Evolutionary conservation across 2,797 vertebrate genomes (phyloP), one percentile per base, ranked within the genome.

Genomic region (Bradypodion pumilum): DNA sequence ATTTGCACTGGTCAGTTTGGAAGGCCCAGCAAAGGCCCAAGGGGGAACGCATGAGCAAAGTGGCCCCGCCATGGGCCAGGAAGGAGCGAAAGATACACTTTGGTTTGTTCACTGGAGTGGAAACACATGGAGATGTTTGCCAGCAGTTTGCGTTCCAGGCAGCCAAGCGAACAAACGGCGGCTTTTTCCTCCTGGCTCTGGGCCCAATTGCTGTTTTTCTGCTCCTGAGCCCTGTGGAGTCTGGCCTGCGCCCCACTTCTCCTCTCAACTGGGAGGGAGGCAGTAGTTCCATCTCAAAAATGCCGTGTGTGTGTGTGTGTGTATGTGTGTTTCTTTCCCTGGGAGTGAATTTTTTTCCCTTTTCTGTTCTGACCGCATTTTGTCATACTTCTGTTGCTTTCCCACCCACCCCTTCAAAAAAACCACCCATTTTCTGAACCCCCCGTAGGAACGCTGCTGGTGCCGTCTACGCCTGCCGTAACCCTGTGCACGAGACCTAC

Each of bases 401-500:
- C 23, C 29, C 29, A 25, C 9, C 8, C 19, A 74, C 49, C 16
- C 49, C n/a, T n/a, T 1, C 75, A 1, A 74, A n/a, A n/a, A 74
- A 19, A 23, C 0, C 1, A 27, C 35, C 16, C 1, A 0, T 16
- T 13, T 25, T 19, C 32, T 3, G 15, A 1, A 10, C 23, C 25
- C 1, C 25, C 1, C 25, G 0, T 84, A 85, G 84, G 1, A 85
- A 80, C 0, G 84, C 84, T 15, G 32, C 62, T 37, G 23, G 46
- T 0, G 97, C 98, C 0, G 95, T 98, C 59, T 99, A 97, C 0
- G 97, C 96, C 23, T 97, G 97, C 74, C 94, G 96, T 76, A 98
- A 82, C 60, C 91, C 96, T 0, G 96, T 96, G 74, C 98, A 99
- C 85, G 98, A 99, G 83, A 99, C 98, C 6, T 99, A 96, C 88